Percentiles rank a stretch among this genome's conserved stretches.
Conservation (phyloP, 2,113 vertebrate genomes). For the Larimichthys crocea region DNA sequence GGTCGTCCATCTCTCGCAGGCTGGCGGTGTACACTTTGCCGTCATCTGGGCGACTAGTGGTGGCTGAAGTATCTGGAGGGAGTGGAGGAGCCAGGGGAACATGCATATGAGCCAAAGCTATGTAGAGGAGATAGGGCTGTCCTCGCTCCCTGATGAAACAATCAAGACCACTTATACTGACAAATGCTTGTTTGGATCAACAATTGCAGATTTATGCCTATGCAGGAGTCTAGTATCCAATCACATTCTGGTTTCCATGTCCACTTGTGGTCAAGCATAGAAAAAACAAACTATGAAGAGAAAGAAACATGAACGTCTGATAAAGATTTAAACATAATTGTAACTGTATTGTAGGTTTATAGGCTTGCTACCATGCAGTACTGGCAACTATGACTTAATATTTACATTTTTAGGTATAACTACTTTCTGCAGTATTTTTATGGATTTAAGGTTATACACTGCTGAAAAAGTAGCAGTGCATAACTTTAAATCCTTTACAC, state of each 20-base stretch:
- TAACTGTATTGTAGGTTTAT: neutral
- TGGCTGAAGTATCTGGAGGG: neutral
- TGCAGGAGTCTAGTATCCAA: neutral
- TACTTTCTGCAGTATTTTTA: neutral
- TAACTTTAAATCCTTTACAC: neutral
- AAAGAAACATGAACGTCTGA: neutral
- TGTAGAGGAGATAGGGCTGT: constrained; percentile 91
- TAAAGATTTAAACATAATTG: neutral
- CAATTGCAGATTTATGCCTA: neutral
- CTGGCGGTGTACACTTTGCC: constrained; percentile 78
- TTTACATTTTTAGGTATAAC: too few species aligned
- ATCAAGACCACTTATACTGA: neutral
- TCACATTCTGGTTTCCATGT: neutral
- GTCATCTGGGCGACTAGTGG: neutral
- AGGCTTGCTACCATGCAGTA: too few species aligned
- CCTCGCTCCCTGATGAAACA: constrained; percentile 75
- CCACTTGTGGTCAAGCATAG: neutral
- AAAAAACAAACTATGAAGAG: neutral
- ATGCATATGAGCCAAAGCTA: constrained; percentile 94
- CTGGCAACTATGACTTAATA: too few species aligned
- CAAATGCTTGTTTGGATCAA: neutral
- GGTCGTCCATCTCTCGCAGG: constrained; percentile 90
- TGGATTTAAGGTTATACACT: neutral
- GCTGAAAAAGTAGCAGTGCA: neutral
- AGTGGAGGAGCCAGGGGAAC: constrained; percentile 89